A percentile compares a stretch with the other conserved stretches of the same genome.
Conservation (phyloP, 2,888 invertebrate species). For the Eupithecia inturbata region DNA sequence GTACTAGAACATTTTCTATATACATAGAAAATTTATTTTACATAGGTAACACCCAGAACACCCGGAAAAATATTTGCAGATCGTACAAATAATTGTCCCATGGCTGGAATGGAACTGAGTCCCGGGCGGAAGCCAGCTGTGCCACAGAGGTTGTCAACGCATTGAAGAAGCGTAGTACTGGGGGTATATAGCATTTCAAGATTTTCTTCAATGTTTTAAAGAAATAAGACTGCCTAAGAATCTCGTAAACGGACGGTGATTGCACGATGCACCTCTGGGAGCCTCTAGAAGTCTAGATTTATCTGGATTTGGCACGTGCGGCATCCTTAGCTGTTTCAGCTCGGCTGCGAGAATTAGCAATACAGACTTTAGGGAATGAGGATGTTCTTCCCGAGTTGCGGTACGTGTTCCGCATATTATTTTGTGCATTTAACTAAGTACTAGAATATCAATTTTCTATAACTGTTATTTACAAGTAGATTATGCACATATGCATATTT, state of each 20-base stretch:
- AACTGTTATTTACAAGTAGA: no score
- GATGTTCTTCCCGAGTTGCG: neutral
- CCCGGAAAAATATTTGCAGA: no score
- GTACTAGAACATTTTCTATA: no score
- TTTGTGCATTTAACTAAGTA: neutral
- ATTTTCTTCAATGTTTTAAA: neutral
- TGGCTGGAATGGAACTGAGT: no score
- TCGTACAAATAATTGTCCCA: no score
- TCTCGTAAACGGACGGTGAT: neutral
- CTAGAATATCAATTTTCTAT: no score
- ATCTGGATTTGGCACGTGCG: conserved; percentile 20
- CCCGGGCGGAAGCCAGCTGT: no score
- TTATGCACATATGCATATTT: no score
- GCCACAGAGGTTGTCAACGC: no score
- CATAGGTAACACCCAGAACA: no score
- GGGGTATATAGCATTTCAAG: neutral
- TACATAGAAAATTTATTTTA: no score
- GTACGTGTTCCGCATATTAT: neutral
- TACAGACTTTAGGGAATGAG: neutral
- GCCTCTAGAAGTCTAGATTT: conserved; percentile 12
- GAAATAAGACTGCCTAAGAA: neutral
- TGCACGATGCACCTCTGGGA: conserved; percentile 10
- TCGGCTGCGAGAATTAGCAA: neutral
- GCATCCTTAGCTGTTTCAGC: neutral
- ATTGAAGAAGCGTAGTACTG: neutral